phyloP scores from a whole-genome alignment of 2,888 invertebrate genomes.

The Ophraella communa region DNA sequence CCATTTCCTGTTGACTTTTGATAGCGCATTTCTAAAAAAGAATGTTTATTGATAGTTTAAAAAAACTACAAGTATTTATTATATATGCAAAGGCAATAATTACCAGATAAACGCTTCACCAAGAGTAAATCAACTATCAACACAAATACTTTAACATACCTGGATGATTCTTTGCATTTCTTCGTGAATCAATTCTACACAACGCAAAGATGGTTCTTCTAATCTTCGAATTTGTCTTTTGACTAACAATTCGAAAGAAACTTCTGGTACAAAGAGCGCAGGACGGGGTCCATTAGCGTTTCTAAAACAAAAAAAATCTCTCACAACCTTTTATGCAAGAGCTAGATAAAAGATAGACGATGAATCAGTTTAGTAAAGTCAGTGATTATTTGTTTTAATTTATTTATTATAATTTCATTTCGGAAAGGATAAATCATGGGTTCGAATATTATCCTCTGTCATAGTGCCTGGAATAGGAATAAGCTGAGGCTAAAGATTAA shows the following conservation, averaged over 20 bases:
- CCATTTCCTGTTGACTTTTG: neutral
- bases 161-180: slow-evolving; percentile 99
- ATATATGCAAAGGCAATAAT: too few species aligned
- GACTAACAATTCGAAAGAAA: slow-evolving; percentile 96
- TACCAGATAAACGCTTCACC: too few species aligned
- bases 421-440: too few species aligned
- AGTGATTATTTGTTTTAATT: too few species aligned
- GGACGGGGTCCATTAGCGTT: slow-evolving; percentile 97
- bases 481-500: too few species aligned
- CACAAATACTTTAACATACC: too few species aligned
- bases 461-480: too few species aligned
- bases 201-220: slow-evolving; percentile 95
- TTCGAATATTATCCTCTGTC: too few species aligned
- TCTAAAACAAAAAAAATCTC: slow-evolving; percentile 57
- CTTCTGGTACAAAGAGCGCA: slow-evolving; percentile 90
- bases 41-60: neutral
- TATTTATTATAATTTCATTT: too few species aligned
- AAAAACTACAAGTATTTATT: neutral
- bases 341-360: too few species aligned
- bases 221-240: slow-evolving; percentile 96
- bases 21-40: neutral
- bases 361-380: too few species aligned
- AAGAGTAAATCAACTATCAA: too few species aligned
- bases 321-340: neutral
- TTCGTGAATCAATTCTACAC: slow-evolving; percentile 97